phyloP scores from a whole-genome alignment of 2,888 invertebrate genomes.

The Latrodectus hesperus region DNA sequence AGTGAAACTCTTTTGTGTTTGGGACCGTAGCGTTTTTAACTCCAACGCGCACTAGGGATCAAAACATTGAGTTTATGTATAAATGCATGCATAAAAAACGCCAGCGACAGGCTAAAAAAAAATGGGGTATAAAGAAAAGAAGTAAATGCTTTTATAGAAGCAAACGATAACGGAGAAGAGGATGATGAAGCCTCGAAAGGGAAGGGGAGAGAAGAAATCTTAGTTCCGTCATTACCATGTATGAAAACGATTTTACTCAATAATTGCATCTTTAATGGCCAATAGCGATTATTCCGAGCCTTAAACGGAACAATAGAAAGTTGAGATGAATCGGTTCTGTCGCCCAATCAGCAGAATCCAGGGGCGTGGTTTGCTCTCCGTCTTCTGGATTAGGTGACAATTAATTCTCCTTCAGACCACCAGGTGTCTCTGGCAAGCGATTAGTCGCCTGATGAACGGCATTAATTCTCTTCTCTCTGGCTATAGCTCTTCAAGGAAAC shows the following conservation, averaged over 20 bases:
- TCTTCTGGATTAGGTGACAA: slow-evolving; percentile 69
- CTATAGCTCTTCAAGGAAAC: background rate
- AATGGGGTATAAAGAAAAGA: slow-evolving; percentile 12
- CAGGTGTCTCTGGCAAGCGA: slow-evolving; percentile 69
- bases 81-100: slow-evolving; percentile 25
- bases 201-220: slow-evolving; percentile 24
- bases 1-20: slow-evolving; percentile 54
- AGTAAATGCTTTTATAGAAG: slow-evolving; percentile 30
- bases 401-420: slow-evolving; percentile 69
- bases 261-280: slow-evolving; percentile 69
- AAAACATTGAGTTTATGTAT: slow-evolving; percentile 45
- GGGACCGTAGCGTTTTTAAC: slow-evolving; percentile 51
- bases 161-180: slow-evolving; percentile 20
- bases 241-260: slow-evolving; percentile 69
- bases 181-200: slow-evolving; percentile 29
- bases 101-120: slow-evolving; percentile 28
- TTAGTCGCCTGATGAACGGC: slow-evolving; percentile 69
- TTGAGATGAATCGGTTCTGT: slow-evolving; percentile 61
- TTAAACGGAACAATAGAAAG: slow-evolving; percentile 67
- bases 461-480: slow-evolving; percentile 61
- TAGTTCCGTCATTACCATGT: slow-evolving; percentile 68
- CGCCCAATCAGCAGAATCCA: slow-evolving; percentile 55
- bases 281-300: slow-evolving; percentile 68
- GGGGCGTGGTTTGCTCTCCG: slow-evolving; percentile 58
- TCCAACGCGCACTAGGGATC: slow-evolving; percentile 39